These are phyloP conservation scores for Enteromius paludinosus DNA, from an alignment of 2,797 vertebrate species.

Conservation along the genomic window DNA sequence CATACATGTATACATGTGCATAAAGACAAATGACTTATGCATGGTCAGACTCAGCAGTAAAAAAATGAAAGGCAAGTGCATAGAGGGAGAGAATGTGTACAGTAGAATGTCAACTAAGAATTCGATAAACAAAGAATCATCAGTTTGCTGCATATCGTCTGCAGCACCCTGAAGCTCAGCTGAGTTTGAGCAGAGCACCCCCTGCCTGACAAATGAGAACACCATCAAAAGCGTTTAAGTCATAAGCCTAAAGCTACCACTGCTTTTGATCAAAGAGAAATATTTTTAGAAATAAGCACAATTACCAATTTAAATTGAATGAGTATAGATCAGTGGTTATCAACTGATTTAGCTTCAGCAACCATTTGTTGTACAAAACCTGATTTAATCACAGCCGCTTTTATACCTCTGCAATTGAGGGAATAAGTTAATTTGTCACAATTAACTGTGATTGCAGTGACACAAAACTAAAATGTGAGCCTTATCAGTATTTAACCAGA, in stretches of 20 bases:
- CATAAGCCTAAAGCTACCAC: background rate
- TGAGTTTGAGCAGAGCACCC: conserved; percentile 31
- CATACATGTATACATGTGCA: background rate
- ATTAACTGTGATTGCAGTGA: background rate
- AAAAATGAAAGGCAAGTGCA: conserved; percentile 23
- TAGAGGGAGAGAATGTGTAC: conserved; percentile 28
- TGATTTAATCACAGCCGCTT: background rate
- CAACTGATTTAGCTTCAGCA: background rate
- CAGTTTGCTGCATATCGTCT: conserved; percentile 17
- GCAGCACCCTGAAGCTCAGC: background rate
- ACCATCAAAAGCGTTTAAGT: background rate
- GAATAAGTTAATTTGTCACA: background rate
- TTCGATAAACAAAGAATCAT: conserved; percentile 54
- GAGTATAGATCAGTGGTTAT: background rate
- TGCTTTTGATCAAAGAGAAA: background rate
- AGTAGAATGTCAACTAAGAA: conserved; percentile 51
- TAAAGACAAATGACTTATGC: conserved; percentile 34
- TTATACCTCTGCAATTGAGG: background rate
- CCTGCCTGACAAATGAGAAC: conserved; percentile 23
- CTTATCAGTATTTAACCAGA: conserved; percentile 34
- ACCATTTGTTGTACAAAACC: background rate
- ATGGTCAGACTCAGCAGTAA: conserved; percentile 13
- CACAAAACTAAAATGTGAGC: background rate
- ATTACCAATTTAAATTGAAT: background rate
- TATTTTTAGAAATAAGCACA: background rate